Base-by-base conservation (phyloP, 2,113 vertebrate genomes). In the Apteryx mantelli region DNA sequence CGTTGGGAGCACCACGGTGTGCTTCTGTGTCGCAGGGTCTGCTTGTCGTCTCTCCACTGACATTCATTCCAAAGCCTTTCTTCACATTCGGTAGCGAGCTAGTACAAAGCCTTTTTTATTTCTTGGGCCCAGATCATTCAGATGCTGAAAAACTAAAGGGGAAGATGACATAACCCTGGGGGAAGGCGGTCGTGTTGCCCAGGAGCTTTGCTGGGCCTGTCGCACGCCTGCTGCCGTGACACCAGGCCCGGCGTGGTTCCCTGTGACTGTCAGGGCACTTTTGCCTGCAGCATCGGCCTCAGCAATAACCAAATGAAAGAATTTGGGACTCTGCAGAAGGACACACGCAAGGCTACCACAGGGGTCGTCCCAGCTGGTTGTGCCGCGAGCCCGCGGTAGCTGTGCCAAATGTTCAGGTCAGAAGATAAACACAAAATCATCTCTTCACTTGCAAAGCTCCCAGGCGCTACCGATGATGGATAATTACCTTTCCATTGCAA, bases 321-420 rank as follows among this genome's bases (percentile, higher is more conserved):
- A 61, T 2, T 21, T 9, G 22, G 30, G 22, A 28, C 66, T 56
- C 28, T 2, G 38, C 53, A 40, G 53, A 63, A 60, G 28, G 7
- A 38, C 0, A 1, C 30, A 11, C 20, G 5, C 25, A 18, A 25
- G 6, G 6, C 66, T 56, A 34, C 26, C 16, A n/a, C 2, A 0
- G 60, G 20, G 14, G 2, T 38, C 46, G 38, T n/a, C 26, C 50
- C 44, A 34, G 38, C n/a, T 36, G 48, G 22, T 32, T 34, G 56
- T 60, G 30, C 56, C 56, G 5, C 17, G 28, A 60, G 65, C 38
- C 34, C 6, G 1, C 0, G 0, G 44, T 15, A 60, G 42, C 73
- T 61, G 28, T 40, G 24, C 20, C 34, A 32, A 53, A 42, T 17
- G 7, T 28, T 38, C 17, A 15, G 26, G 53, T 24, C 30, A 36